phyloP scores from a whole-genome alignment of 2,797 vertebrate species.

The Lemur catta region DNA sequence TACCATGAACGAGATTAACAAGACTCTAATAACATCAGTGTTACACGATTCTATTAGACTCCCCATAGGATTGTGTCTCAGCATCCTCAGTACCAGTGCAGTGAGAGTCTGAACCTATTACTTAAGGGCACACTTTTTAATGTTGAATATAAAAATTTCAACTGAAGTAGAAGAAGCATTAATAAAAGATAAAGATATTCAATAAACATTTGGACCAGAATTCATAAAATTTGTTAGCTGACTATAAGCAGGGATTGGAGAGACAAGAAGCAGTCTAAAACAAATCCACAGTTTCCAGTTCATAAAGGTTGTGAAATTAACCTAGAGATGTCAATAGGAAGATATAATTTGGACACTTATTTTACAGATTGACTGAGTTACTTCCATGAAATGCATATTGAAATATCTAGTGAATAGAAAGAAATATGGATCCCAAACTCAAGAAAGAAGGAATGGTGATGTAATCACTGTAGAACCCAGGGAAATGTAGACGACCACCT shows the following conservation, averaged over 20 bases:
- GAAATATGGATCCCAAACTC: not conserved
- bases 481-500: not conserved
- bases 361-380: not conserved
- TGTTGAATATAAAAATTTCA: constrained; percentile 3
- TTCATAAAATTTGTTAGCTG: not conserved
- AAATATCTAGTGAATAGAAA: not conserved
- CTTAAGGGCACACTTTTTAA: not conserved
- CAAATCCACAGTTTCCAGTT: not conserved
- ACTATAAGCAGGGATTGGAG: constrained; percentile 7
- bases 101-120: not conserved
- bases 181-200: not conserved
- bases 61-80: not conserved
- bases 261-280: not conserved
- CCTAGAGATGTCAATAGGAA: not conserved
- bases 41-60: not conserved
- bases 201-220: not conserved
- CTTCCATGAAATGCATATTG: not conserved
- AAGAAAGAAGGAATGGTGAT: not conserved
- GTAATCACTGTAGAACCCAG: not conserved
- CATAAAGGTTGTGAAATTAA: not conserved
- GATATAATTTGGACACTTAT: not conserved
- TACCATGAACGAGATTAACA: not conserved
- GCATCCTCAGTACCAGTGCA: not conserved
- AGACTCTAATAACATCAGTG: not conserved
- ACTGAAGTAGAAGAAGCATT: not conserved